Evolutionary conservation across 2,888 invertebrate genomes (phyloP), one percentile per base, ranked within the genome.

Genomic region (Caenorhabditis afra): DNA sequence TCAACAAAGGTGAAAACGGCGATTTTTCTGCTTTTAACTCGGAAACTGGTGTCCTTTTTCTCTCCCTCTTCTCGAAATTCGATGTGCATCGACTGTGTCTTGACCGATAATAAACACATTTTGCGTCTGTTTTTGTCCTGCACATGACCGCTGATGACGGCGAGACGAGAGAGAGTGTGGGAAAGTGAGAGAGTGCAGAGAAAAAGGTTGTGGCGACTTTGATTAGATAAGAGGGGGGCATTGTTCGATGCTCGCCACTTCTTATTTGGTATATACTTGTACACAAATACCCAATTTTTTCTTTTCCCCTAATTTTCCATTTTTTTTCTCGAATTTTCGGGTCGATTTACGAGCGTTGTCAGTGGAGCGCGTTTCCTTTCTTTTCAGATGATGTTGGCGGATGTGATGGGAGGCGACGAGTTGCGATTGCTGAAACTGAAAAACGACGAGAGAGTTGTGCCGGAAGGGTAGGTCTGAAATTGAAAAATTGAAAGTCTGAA

Each of bases 361-460:
- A 41, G 11, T 3, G 3, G 16, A 49, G 49, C 20, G 14, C 52
- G 23, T 3, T 23, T 50, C 12, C 49, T 49, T 49, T 5, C 2
- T 4, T 52, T 52, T 1, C n/a, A 68, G 44, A 74, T 74, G 74
- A 74, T 74, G 65, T 29, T 74, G 3, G 65, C 57, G 12, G 74
- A 74, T 16, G 57, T 64, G 65, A 66, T 61, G 61, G 45, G 7
- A 3, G 47, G 37, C 20, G 66, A 67, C 23, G 20, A 47, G 1
- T 8, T 65, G 16, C 18, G 53, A 11, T 41, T 62, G 1, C 37
- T 62, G 14, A 75, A 61, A n/a, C n/a, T n/a, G n/a, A 20, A 20
- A 59, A 20, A 29, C 58, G 12, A 44, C 65, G 4, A 12, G 16
- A 7, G 12, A 11, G 8, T 75, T 3, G 62, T 75, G 57, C 75